Evolutionary conservation across 2,797 vertebrate genomes (phyloP).

Genomic region (Micromesistius poutassou): DNA sequence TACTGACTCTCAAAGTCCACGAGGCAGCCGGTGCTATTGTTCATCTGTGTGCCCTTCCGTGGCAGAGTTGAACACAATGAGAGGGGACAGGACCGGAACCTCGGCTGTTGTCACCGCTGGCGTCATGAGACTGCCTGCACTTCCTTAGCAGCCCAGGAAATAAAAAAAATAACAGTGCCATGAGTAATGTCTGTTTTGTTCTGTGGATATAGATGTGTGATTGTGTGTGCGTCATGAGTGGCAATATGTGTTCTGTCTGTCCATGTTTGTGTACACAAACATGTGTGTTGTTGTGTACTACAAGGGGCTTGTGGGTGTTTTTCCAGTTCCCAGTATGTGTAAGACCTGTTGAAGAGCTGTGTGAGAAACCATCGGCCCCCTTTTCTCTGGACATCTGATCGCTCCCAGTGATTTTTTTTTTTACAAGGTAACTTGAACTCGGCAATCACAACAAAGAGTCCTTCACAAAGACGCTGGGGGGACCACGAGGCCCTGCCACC

Average conservation of each 20-base stretch:
- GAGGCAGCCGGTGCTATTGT: slow-evolving; percentile 31
- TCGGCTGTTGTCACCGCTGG: slow-evolving; percentile 34
- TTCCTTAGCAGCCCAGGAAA: slow-evolving; percentile 63
- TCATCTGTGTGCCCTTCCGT: slow-evolving; percentile 43
- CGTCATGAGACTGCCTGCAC: slow-evolving; percentile 49
- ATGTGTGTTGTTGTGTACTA: slow-evolving; percentile 22
- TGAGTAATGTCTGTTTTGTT: slow-evolving; percentile 31
- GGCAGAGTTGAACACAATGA: slow-evolving; percentile 41
- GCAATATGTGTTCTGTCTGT: background rate
- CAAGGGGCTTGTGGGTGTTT: slow-evolving; percentile 31
- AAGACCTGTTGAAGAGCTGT: slow-evolving; percentile 43
- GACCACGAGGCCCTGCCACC: slow-evolving; percentile 30
- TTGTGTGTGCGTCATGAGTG: slow-evolving; percentile 3
- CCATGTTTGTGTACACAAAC: background rate
- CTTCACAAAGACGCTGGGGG: slow-evolving; percentile 58
- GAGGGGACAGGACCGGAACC: slow-evolving; percentile 58
- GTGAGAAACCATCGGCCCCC: slow-evolving; percentile 71
- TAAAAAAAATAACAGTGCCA: slow-evolving; percentile 36
- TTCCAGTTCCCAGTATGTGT: slow-evolving; percentile 44
- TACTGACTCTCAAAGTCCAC: background rate
- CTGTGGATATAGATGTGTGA: slow-evolving; percentile 3
- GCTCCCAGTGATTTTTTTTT: slow-evolving; percentile 37
- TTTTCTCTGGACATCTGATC: slow-evolving; percentile 73
- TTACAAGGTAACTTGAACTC: slow-evolving; percentile 67
- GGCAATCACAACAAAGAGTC: slow-evolving; percentile 69